These are phyloP conservation scores for Celastrina argiolus DNA, from an alignment of 2,888 invertebrate species.

Conservation along the genomic window DNA sequence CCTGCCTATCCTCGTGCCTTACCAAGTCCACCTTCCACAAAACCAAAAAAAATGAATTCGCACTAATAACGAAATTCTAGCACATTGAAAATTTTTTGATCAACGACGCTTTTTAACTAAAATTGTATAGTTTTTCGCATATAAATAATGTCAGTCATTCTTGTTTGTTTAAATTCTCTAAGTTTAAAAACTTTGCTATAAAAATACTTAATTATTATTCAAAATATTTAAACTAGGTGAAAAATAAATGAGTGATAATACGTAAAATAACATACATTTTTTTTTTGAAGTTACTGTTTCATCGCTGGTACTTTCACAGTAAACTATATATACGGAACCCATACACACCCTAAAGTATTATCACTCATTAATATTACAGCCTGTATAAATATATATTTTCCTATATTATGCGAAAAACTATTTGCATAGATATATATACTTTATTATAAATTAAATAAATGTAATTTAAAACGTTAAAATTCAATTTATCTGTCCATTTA, in stretches of 20 bases:
- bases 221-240: too few relatives aligned
- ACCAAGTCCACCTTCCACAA: constrained; percentile 27
- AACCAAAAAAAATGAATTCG: neutral
- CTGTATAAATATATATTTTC: too few relatives aligned
- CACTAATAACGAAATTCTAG: neutral
- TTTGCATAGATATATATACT: neutral
- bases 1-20: constrained; percentile 42
- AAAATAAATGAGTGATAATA: too few relatives aligned
- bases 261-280: too few relatives aligned
- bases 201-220: too few relatives aligned
- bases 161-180: too few relatives aligned
- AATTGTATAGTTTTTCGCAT: neutral
- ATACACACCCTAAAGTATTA: too few relatives aligned
- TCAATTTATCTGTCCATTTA: constrained; percentile 38
- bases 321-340: too few relatives aligned
- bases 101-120: neutral
- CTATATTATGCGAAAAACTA: neutral
- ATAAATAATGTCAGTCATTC: neutral
- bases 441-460: neutral
- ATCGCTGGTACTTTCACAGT: too few relatives aligned
- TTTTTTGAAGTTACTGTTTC: too few relatives aligned
- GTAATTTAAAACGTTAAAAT: constrained; percentile 23
- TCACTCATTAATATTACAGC: too few relatives aligned
- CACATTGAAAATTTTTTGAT: constrained; percentile 4
- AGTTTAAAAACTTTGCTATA: too few relatives aligned